A percentile compares a stretch with the other conserved stretches of the same genome.
These are phyloP conservation scores for Heliconius nattereri DNA, from an alignment of 1,140 invertebrate genomes.

Conservation along the genomic window DNA sequence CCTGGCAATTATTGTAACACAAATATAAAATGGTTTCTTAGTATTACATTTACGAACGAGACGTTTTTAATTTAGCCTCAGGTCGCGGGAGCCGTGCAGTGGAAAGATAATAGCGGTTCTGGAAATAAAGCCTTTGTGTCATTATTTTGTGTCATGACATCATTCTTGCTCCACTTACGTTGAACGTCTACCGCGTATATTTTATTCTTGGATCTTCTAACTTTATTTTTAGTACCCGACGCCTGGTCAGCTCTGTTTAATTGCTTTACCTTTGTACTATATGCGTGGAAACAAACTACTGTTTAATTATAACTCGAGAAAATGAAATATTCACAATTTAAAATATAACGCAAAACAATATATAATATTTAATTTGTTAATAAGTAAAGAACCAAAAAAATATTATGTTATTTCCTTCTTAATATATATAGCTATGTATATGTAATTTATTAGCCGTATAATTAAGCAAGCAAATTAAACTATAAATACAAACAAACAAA, in stretches of 20 bases:
- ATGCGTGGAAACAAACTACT: too few species aligned
- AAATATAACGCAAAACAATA: too few species aligned
- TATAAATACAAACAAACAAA: too few species aligned
- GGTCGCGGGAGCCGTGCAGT: conserved; percentile 17
- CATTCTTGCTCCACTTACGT: conserved; percentile 19
- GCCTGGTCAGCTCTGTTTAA: not conserved
- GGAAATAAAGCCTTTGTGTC: conserved; percentile 25
- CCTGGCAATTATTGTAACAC: conserved; percentile 5
- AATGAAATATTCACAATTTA: too few species aligned
- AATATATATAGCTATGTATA: too few species aligned
- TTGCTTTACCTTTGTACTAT: too few species aligned
- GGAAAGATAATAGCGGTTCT: conserved; percentile 20
- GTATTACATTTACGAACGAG: conserved; percentile 23
- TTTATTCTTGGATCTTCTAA: not conserved
- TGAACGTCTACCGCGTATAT: not conserved
- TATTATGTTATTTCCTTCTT: too few species aligned
- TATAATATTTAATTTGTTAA: too few species aligned
- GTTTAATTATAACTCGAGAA: too few species aligned
- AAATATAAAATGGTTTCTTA: conserved; percentile 15
- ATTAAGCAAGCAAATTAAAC: too few species aligned
- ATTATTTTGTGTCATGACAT: conserved; percentile 16
- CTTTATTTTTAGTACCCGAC: not conserved
- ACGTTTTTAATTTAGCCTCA: conserved; percentile 25
- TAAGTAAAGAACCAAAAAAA: too few species aligned
- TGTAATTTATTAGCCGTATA: too few species aligned